phyloP scores from a whole-genome alignment of 2,797 vertebrate genomes.

The Dipus sagitta region DNA sequence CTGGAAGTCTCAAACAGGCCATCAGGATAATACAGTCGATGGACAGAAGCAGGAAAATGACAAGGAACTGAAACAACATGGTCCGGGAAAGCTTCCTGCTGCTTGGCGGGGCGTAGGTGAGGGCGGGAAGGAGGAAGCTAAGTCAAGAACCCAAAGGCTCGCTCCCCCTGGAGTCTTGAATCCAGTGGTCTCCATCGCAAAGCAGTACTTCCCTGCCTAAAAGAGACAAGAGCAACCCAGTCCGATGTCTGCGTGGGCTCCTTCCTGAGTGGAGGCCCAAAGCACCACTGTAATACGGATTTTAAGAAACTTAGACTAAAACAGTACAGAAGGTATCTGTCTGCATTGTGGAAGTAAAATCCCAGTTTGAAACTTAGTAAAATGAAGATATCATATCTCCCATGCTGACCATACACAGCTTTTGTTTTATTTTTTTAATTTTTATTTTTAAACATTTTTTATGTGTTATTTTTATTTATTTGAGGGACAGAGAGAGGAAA shows the following conservation, averaged over 20 bases:
- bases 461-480: too few relatives aligned
- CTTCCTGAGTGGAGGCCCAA: background rate
- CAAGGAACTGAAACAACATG: background rate
- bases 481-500: too few relatives aligned
- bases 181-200: background rate
- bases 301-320: background rate
- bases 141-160: background rate
- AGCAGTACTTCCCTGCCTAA: background rate
- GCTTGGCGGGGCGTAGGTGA: background rate
- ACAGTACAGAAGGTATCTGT: background rate
- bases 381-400: background rate
- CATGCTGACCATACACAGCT: background rate
- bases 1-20: background rate
- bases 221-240: background rate
- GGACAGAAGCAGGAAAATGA: background rate
- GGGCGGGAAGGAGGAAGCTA: background rate
- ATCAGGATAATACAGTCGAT: fast-evolving
- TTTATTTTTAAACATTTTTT: too few relatives aligned
- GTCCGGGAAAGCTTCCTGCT: background rate
- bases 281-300: too few relatives aligned
- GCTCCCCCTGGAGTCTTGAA: background rate
- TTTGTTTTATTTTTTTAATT: too few relatives aligned
- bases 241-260: fast-evolving
- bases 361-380: background rate
- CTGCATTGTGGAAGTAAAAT: background rate